Evolutionary conservation across 2,888 invertebrate species (phyloP), one percentile per base, ranked within the genome.

Genomic region (Mythimna impura): DNA sequence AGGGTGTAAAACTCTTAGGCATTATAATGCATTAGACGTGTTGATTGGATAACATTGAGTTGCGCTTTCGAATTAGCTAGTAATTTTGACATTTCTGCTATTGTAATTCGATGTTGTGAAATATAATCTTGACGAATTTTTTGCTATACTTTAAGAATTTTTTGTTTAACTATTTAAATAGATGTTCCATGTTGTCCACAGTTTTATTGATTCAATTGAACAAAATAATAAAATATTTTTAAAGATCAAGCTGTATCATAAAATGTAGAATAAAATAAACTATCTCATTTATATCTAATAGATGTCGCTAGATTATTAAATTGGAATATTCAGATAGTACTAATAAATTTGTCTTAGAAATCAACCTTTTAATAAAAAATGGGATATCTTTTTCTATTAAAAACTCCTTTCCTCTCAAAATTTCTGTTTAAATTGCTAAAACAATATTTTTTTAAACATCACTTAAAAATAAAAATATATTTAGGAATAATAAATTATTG

Each of bases 1-100:
- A 96, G 96, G 96, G 96, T 96, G 94, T 91, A 92, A 87, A 90
- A 91, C 91, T 92, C 90, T 90, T 95, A 95, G 94, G 93, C 94
- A 94, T 94, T 91, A 88, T 90, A 89, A 90, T 91, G 94, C 93
- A 89, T 82, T 83, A 87, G 86, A 84, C 64, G 80, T 86, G 82
- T 83, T 82, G 77, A 76, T 85, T 85, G 78, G 69, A 69, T 78
- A 76, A 74, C 20, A 73, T 66, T 81, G 71, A 40, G 86, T 91
- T 89, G 87, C 89, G 86, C 88, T 88, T 88, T 83, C 67, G 36
- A 80, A 75, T 83, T 86, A 89, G 86, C 81, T 82, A 83, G 78
- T 86, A 87, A 82, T 82, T 80, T 80, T 86, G 78, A 72, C 76
- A 81, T 84, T 87, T 86, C 79, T 81, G 73, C 84, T 86, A 84